A percentile compares a stretch with the other conserved stretches of the same genome.
Evolutionary conservation across 2,888 invertebrate genomes (phyloP).

Genomic region (Thecophora atra): DNA sequence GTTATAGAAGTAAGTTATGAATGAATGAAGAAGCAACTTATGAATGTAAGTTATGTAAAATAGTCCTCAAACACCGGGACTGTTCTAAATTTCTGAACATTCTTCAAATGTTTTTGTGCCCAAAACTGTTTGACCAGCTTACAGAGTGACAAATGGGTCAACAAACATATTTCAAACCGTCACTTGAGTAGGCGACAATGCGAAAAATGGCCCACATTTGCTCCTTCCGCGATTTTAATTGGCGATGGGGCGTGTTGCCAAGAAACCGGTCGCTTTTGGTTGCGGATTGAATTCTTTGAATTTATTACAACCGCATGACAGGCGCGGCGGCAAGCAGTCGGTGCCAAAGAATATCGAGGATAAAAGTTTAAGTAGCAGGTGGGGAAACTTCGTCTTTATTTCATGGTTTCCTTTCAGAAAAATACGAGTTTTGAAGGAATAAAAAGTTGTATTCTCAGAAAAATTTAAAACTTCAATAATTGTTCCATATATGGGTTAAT

Average conservation of each 20-base stretch:
- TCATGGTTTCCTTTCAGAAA: neutral
- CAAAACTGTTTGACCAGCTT: neutral
- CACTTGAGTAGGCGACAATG: conserved; percentile 15
- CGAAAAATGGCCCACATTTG: neutral
- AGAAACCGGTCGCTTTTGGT: neutral
- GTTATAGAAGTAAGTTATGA: neutral
- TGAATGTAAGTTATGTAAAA: too few species aligned
- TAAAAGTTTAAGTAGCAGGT: neutral
- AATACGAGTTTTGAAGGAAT: neutral
- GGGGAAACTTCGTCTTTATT: too few species aligned
- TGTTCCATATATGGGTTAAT: too few species aligned
- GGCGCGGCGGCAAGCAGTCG: neutral
- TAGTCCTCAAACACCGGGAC: too few species aligned
- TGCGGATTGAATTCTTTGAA: neutral
- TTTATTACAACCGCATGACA: neutral
- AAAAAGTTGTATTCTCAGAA: too few species aligned
- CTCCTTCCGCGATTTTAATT: neutral
- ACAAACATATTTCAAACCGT: neutral
- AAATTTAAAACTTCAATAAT: too few species aligned
- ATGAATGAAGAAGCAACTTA: too few species aligned
- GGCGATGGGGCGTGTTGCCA: neutral
- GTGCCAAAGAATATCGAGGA: neutral
- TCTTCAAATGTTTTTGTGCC: neutral
- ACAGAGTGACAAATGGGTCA: conserved; percentile 8
- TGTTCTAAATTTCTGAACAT: neutral